Evolutionary conservation across 2,113 vertebrate genomes (phyloP), one percentile per base, ranked within the genome.

Genomic region (Cyrtonyx montezumae): DNA sequence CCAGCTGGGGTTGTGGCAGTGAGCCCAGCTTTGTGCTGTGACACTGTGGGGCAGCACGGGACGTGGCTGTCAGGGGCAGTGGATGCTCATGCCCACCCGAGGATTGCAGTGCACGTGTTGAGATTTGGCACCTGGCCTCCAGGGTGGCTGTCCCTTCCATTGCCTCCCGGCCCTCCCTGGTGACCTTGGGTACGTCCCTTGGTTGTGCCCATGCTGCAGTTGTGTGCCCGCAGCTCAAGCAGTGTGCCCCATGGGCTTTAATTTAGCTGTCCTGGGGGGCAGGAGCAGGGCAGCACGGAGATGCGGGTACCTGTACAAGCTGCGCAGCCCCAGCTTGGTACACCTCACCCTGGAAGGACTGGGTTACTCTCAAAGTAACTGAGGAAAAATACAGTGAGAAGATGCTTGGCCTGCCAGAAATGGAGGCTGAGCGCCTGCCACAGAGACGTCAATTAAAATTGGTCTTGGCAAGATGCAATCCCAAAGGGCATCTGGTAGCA

Each of bases 11-110:
- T 59, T 18, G 20, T 21, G 68, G n/a, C 55, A 6, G 0, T 4
- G 55, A 8, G 15, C 16, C 25, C 25, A 28, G 61, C 12, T 32
- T 12, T 20, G 55, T 58, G 59, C 23, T 7, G 34, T 20, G 61
- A 66, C 0, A 0, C 1, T 26, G 36, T 0, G 11, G 11, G 73
- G 56, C 34, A n/a, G 28, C 53, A 32, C 53, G n/a, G 15, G 42
- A 36, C 11, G 2, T 7, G 18, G n/a, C n/a, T 15, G 25, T 13
- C 6, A 25, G 59, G 46, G 43, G 26, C 42, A 26, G 74, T 51
- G 70, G 55, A 76, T 59, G 28, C 62, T 2, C 16, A 63, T 67
- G 49, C 40, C 1, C 63, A 0, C 13, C 28, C 12, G 1, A 43
- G 67, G 14, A n/a, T 6, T 15, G 9, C 25, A 40, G 26, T 1